phyloP scores from a whole-genome alignment of 2,113 vertebrate species.

The Pachycephala philippinensis region DNA sequence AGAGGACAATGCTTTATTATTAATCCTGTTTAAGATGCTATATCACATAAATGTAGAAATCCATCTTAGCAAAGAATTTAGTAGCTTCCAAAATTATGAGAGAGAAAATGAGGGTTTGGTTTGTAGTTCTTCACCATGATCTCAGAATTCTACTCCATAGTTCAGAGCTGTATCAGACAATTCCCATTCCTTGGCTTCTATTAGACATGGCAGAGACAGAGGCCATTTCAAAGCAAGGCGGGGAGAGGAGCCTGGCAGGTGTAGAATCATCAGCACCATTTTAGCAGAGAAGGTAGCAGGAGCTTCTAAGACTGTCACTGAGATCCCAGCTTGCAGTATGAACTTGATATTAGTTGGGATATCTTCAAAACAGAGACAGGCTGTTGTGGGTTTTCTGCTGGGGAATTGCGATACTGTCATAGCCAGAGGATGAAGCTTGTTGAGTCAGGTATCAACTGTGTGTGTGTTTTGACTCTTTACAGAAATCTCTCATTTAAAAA shows the following conservation, averaged over 20 bases:
- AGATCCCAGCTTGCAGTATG: background rate
- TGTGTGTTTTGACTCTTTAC: background rate
- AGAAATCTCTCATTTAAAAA: background rate
- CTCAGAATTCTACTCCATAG: background rate
- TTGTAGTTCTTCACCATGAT: background rate
- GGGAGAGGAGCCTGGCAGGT: background rate
- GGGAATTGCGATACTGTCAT: background rate
- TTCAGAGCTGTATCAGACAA: background rate
- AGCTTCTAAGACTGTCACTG: background rate
- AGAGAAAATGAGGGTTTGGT: background rate
- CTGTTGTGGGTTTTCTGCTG: background rate
- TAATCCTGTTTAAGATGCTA: background rate
- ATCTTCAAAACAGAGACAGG: background rate
- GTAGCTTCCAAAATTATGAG: background rate
- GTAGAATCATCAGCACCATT: background rate
- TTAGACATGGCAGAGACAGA: background rate
- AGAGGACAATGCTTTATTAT: background rate
- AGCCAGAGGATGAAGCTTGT: background rate
- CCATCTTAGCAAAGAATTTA: background rate
- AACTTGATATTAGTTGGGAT: background rate
- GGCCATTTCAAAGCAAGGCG: background rate
- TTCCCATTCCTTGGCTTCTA: background rate
- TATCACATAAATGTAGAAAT: background rate
- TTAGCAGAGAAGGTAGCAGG: background rate
- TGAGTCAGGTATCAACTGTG: background rate